phyloP scores from a whole-genome alignment of 1,140 invertebrate genomes.

The Lethocerus indicus region DNA sequence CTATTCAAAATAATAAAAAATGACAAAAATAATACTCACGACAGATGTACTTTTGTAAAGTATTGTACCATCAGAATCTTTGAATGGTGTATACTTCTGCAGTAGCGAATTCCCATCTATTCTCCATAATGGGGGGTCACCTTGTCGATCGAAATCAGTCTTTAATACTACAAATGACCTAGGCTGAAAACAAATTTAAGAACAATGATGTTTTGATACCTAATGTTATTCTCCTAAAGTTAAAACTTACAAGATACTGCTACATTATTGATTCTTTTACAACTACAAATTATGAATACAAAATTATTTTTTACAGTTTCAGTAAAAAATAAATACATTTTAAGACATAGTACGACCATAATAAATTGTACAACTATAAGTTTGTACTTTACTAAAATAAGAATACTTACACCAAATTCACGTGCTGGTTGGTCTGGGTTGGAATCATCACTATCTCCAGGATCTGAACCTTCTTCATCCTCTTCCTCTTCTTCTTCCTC shows the following conservation, averaged over 20 bases:
- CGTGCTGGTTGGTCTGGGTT: conserved; percentile 3
- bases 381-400: background rate
- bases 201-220: conserved; percentile 6
- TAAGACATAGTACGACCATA: background rate
- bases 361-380: background rate
- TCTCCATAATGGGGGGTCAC: conserved; percentile 51
- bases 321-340: background rate
- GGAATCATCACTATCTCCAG: conserved; percentile 4
- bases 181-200: conserved; percentile 29
- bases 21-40: conserved; percentile 27
- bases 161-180: conserved; percentile 50
- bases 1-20: background rate
- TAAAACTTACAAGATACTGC: background rate
- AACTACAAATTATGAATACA: background rate
- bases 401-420: conserved; percentile 7
- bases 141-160: conserved; percentile 35
- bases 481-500: conserved; percentile 8
- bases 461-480: conserved; percentile 1
- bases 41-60: conserved; percentile 59
- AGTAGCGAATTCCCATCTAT: conserved; percentile 62
- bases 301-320: background rate
- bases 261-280: background rate
- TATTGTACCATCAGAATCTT: conserved; percentile 38
- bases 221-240: background rate
- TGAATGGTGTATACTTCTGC: conserved; percentile 55